Conservation (phyloP, 2,888 invertebrate genomes). For the Microplitis deprimator region DNA sequence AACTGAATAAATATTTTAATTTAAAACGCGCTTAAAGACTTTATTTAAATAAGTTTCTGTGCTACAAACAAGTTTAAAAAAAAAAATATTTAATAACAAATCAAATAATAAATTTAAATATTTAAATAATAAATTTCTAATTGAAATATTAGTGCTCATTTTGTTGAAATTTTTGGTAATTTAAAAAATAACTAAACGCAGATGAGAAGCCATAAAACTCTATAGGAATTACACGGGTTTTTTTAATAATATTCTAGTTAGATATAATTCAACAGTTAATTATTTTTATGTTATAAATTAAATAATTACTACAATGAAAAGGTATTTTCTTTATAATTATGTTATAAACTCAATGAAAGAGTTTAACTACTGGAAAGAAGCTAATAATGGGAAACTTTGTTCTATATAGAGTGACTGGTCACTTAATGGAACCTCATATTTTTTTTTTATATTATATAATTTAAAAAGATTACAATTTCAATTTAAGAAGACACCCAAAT, state of each 20-base stretch:
- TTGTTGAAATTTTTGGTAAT: no score
- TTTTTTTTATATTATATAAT: no score
- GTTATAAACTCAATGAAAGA: not conserved
- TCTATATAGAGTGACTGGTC: not conserved
- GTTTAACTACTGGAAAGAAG: not conserved
- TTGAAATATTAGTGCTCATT: no score
- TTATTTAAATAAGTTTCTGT: not conserved
- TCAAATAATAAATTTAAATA: no score
- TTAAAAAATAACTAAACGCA: no score
- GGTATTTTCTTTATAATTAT: not conserved
- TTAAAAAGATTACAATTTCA: no score
- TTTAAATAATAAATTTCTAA: no score
- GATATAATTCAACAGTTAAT: not conserved
- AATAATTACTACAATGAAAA: not conserved
- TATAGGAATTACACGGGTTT: not conserved
- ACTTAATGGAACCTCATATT: no score
- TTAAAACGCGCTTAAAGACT: not conserved
- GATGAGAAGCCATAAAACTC: no score
- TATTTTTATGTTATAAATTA: not conserved
- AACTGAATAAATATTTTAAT: conserved; percentile 71
- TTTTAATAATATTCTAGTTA: not conserved
- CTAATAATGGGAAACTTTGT: not conserved
- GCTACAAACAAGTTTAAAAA: not conserved
- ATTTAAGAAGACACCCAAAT: no score
- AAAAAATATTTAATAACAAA: not conserved